Percentiles rank a stretch among this genome's conserved stretches.
phyloP scores from a whole-genome alignment of 2,113 vertebrate species.

The Callaeas wilsoni region DNA sequence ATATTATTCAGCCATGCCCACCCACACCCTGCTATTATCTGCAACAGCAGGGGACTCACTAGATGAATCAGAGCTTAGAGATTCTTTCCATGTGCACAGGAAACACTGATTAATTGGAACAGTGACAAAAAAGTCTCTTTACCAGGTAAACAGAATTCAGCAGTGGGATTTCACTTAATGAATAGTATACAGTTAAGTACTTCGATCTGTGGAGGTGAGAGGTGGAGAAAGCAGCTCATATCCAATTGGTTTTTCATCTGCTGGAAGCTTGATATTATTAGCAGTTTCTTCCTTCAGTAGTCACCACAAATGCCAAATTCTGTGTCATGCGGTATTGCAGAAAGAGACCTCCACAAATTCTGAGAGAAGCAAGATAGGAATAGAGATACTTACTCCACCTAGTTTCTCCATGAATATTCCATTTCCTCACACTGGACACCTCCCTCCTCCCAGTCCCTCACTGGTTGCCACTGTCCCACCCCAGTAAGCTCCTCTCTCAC shows the following conservation, averaged over 20 bases:
- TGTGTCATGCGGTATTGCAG: neutral
- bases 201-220: neutral
- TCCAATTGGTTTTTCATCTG: neutral
- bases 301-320: neutral
- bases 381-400: neutral
- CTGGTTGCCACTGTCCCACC: neutral
- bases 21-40: neutral
- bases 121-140: neutral
- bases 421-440: neutral
- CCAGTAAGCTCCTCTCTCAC: neutral
- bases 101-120: slow-evolving; percentile 31
- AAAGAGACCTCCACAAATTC: neutral
- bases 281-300: neutral
- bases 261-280: slow-evolving; percentile 3
- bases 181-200: neutral
- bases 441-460: neutral
- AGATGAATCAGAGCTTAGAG: neutral
- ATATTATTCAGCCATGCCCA: neutral
- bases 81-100: slow-evolving; percentile 30
- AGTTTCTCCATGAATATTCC: neutral
- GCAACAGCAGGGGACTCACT: neutral
- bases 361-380: neutral
- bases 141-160: slow-evolving; percentile 41
- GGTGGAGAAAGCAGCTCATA: slow-evolving; percentile 7
- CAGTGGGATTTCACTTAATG: slow-evolving; percentile 23